A percentile compares a stretch with the other conserved stretches of the same genome.
Evolutionary conservation across 2,888 invertebrate species (phyloP).

Genomic region (Gymnoscelis rufifasciata): DNA sequence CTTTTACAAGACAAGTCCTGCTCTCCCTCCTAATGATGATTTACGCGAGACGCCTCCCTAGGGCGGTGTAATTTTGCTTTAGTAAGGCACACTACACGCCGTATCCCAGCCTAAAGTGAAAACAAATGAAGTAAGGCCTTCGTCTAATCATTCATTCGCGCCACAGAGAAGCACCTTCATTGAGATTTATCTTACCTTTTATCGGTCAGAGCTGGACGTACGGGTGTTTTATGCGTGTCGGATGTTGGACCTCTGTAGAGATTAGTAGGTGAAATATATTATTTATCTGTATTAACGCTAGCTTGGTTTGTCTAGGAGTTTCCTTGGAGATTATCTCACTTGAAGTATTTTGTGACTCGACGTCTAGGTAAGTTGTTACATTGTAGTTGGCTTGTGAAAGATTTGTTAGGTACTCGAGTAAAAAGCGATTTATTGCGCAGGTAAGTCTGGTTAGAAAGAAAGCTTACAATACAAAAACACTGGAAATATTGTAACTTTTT

Average conservation of each 20-base stretch:
- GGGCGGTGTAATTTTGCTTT: constrained; percentile 73
- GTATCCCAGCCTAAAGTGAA: constrained; percentile 67
- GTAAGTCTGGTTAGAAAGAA: no score
- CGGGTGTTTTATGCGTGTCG: constrained; percentile 24
- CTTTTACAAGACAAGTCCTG: constrained; percentile 54
- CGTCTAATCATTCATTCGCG: constrained; percentile 73
- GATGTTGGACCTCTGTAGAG: constrained; percentile 24
- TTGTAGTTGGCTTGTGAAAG: no score
- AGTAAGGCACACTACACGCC: constrained; percentile 51
- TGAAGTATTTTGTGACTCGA: not conserved
- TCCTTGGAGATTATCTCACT: constrained; percentile 1
- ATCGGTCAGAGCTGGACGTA: constrained; percentile 42
- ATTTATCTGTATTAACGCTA: constrained; percentile 25
- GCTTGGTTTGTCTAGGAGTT: constrained; percentile 3
- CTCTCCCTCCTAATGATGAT: constrained; percentile 64
- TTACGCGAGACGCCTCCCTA: constrained; percentile 63
- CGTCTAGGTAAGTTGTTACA: no score
- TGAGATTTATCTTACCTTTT: constrained; percentile 66
- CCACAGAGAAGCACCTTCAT: constrained; percentile 51
- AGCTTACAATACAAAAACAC: no score
- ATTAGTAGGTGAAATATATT: constrained; percentile 26
- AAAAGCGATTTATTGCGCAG: no score
- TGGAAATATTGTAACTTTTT: no score
- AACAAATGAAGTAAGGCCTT: constrained; percentile 70
- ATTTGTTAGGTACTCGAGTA: no score